Evolutionary conservation across 2,888 invertebrate species (phyloP), one percentile per base, ranked within the genome.

Genomic region (Melangyna quadrimaculata): DNA sequence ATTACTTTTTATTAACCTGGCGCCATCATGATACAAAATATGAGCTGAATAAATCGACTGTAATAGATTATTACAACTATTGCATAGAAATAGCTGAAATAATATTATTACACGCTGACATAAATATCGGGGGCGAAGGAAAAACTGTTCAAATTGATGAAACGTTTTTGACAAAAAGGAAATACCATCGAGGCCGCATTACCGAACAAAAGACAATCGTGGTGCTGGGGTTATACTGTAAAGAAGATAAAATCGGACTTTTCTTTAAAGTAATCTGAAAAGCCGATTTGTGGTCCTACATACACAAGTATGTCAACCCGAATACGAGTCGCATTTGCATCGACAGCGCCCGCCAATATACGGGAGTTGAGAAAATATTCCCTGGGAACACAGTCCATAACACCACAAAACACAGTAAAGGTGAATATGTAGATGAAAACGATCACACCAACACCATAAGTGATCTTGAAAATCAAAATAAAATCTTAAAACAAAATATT

Each of bases 61-160:
- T 57, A 7, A 57, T 59, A 2, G 69, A 77, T 48, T 59, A 67
- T 14, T 59, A 69, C 17, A 69, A 45, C 9, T 70, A 69, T 17
- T 77, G 55, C 37, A 9, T 59, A 12, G 51, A 77, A 40, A 29
- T 70, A 69, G 19, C 77, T 2, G 70, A 70, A 51, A 32, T 77
- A 12, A 69, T 69, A 32, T n/a, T n/a, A 2, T 67, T 57, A 0
- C 37, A 61, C 51, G 22, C 24, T 3, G 45, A 70, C 12, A 17
- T 27, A 1, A 57, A 19, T 10, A 43, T 78, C 37, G 70, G 70
- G 8, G 59, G 70, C 0, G 40, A 69, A 70, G 35, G 48, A 2
- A 77, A 77, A 19, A 69, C 59, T 3, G 69, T 96, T 72, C 77
- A 77, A n/a, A 40, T 74, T 0, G 53, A 75, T 12, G 67, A 75